phyloP scores from a whole-genome alignment of 2,113 vertebrate species.

The Epinephelus cyanopodus region DNA sequence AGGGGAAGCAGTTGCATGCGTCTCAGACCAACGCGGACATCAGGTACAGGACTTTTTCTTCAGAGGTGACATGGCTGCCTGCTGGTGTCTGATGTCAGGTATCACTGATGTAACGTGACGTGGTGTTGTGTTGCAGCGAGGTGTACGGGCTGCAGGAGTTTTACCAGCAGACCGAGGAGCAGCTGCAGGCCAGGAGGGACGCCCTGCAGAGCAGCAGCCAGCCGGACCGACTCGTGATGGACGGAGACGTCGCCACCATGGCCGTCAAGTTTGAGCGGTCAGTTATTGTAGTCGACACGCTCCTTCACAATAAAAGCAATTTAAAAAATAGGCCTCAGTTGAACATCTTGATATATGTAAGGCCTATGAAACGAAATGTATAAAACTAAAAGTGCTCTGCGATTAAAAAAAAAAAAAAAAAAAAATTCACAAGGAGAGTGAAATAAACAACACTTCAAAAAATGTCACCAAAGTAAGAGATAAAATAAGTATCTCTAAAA shows the following conservation, averaged over 20 bases:
- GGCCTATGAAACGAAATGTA: too few species aligned
- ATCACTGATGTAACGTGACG: not conserved
- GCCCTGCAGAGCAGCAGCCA: conserved; percentile 70
- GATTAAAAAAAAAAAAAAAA: too few species aligned
- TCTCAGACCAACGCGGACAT: conserved; percentile 92
- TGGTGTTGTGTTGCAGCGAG: conserved; percentile 81
- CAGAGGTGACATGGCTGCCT: not conserved
- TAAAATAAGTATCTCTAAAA: too few species aligned
- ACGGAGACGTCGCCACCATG: conserved; percentile 89
- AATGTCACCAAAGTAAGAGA: too few species aligned
- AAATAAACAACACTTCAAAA: too few species aligned
- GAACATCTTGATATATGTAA: too few species aligned
- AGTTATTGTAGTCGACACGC: conserved; percentile 22
- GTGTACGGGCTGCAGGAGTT: conserved; percentile 89
- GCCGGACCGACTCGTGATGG: conserved; percentile 73
- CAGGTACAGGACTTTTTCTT: conserved; percentile 82
- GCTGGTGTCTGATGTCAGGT: not conserved
- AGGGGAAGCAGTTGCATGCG: conserved; percentile 92
- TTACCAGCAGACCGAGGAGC: conserved; percentile 82
- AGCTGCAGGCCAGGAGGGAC: conserved; percentile 79
- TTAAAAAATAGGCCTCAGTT: too few species aligned
- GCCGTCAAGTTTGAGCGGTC: conserved; percentile 93
- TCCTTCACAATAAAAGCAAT: not conserved
- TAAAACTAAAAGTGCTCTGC: too few species aligned
- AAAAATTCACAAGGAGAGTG: too few species aligned